Conservation (phyloP, 1,140 invertebrate species). For the Sesamia nonagrioides region DNA sequence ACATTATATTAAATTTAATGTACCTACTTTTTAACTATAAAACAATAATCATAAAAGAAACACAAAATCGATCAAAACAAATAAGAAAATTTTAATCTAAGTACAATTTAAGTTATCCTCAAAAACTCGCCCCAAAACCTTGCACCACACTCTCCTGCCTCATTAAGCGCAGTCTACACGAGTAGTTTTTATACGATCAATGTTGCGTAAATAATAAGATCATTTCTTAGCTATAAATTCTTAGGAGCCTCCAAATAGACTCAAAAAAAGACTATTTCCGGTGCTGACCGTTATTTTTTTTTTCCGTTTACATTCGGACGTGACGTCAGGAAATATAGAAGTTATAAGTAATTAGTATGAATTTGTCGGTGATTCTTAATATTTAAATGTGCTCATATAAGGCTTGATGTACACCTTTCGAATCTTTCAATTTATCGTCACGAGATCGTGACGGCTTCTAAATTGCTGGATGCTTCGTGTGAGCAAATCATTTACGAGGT, state of each 20-base stretch:
- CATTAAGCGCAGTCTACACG: constrained; percentile 66
- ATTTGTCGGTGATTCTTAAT: constrained; percentile 24
- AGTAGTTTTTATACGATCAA: constrained; percentile 67
- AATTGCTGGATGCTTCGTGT: constrained; percentile 7
- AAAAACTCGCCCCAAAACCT: constrained; percentile 17
- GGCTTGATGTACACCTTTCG: constrained; percentile 9
- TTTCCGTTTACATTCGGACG: constrained; percentile 43
- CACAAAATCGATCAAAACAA: no score
- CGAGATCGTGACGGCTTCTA: constrained; percentile 9
- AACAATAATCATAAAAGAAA: no score
- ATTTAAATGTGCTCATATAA: constrained; percentile 14
- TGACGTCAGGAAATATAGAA: constrained; percentile 22
- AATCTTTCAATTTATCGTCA: constrained; percentile 17
- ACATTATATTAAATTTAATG: no score
- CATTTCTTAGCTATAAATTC: constrained; percentile 65
- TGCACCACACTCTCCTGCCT: constrained; percentile 54
- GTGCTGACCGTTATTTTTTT: constrained; percentile 56
- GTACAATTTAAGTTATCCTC: no score
- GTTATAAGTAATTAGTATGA: constrained; percentile 2
- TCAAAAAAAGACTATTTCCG: constrained; percentile 67
- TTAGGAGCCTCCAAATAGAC: constrained; percentile 55
- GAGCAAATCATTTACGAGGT: constrained; percentile 8
- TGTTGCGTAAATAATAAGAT: constrained; percentile 74
- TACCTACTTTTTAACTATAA: no score
- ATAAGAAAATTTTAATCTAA: no score